A percentile compares a stretch with the other conserved stretches of the same genome.
These are phyloP conservation scores for Heteropelma amictum DNA, from an alignment of 2,888 invertebrate genomes.

Conservation along the genomic window DNA sequence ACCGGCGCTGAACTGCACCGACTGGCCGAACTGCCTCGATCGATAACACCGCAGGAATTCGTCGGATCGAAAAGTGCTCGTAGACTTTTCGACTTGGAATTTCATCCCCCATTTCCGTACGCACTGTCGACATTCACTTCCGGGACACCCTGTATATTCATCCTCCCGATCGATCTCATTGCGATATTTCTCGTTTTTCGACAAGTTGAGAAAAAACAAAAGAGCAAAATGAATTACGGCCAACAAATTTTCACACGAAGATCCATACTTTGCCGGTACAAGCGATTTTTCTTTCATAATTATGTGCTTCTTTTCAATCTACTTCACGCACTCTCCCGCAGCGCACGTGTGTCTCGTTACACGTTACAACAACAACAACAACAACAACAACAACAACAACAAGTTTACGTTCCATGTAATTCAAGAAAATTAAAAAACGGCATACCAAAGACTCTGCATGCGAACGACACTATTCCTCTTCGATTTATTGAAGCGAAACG, in stretches of 20 bases:
- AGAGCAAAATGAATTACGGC: conserved; percentile 7
- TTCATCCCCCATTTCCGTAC: no score
- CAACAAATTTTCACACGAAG: conserved; percentile 24
- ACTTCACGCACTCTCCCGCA: conserved; percentile 45
- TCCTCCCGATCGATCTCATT: no score
- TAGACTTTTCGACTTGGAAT: no score
- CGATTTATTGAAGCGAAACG: no score
- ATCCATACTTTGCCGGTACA: conserved; percentile 40
- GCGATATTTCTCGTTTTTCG: conserved; percentile 9
- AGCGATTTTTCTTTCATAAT: not conserved
- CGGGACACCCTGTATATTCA: not conserved
- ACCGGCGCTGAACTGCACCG: no score
- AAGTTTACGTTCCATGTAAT: conserved; percentile 10
- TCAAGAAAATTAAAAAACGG: not conserved
- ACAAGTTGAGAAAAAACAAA: conserved; percentile 8
- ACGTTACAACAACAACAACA: conserved; percentile 44
- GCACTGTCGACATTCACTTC: no score
- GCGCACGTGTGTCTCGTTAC: conserved; percentile 30
- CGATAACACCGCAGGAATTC: no score
- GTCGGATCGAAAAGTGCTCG: no score
- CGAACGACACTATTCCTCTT: conserved; percentile 10
- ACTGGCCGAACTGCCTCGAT: no score
- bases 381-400: no score
- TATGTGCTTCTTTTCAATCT: not conserved
- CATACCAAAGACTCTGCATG: conserved; percentile 36